Percentiles rank a stretch among this genome's conserved stretches.
These are phyloP conservation scores for Otolemur crassicaudatus DNA, from an alignment of 2,797 vertebrate genomes.

Conservation along the genomic window DNA sequence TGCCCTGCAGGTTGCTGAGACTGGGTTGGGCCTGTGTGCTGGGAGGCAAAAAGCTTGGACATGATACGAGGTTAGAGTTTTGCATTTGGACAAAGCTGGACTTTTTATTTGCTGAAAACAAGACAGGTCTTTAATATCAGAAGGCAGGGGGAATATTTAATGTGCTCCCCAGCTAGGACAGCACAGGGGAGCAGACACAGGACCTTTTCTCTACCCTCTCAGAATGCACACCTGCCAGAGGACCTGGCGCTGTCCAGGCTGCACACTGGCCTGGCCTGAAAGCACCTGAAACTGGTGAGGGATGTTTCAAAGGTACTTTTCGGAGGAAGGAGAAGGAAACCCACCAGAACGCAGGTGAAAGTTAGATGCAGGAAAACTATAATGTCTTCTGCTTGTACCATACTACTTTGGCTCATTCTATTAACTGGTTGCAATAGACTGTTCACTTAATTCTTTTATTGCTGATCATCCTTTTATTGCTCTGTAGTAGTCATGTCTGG, in stretches of 20 bases:
- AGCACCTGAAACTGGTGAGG: not conserved
- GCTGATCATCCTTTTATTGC: not conserved
- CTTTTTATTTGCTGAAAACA: not conserved
- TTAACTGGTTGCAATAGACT: not conserved
- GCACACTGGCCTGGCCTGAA: not conserved
- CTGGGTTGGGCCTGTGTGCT: not conserved
- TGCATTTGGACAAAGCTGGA: not conserved
- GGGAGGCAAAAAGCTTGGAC: not conserved
- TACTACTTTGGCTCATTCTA: not conserved
- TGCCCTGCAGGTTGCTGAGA: not conserved
- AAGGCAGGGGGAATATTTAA: not conserved
- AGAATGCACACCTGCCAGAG: not conserved
- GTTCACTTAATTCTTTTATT: not conserved
- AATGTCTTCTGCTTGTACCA: not conserved
- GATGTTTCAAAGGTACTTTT: not conserved
- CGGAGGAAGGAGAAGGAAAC: not conserved
- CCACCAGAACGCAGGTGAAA: not conserved
- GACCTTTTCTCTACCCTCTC: not conserved
- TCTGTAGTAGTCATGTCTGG: not conserved
- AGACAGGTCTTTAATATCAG: not conserved
- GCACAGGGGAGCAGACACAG: not conserved
- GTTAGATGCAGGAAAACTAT: not conserved
- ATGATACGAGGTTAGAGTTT: conserved; percentile 35
- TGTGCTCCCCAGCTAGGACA: not conserved
- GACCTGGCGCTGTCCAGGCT: not conserved